Evolutionary conservation across 2,797 vertebrate genomes (phyloP).

Genomic region (Pseudochaenichthys georgianus): DNA sequence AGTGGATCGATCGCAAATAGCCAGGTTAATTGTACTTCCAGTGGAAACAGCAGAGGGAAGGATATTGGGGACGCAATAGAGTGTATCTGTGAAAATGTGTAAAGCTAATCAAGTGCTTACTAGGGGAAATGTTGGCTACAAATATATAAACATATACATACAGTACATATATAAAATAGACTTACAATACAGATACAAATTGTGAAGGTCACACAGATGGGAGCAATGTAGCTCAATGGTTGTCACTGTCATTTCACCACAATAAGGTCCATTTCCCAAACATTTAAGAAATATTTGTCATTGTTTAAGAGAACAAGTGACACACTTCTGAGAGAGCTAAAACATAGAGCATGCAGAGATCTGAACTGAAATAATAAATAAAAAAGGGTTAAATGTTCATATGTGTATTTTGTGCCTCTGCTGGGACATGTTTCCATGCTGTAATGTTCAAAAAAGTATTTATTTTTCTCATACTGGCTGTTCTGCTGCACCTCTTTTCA

Average conservation of each 20-base stretch:
- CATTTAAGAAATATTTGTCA: constrained; percentile 2
- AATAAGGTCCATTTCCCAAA: not conserved
- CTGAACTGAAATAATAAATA: not conserved
- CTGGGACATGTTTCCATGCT: no score
- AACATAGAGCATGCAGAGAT: not conserved
- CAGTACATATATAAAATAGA: not conserved
- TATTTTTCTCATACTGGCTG: no score
- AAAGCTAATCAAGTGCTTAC: not conserved
- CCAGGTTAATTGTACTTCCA: constrained; percentile 47
- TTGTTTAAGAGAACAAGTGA: constrained; percentile 3
- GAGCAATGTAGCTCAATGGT: not conserved
- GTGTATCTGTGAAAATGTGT: constrained; percentile 22
- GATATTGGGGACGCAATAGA: constrained; percentile 4
- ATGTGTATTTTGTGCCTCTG: no score
- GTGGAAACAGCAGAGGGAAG: constrained; percentile 25
- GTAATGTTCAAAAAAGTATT: no score
- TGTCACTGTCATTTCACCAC: not conserved
- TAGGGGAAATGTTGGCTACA: not conserved
- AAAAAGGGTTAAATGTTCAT: no score
- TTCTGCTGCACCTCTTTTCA: no score
- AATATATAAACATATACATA: not conserved
- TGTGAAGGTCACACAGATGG: not conserved
- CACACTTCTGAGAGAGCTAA: not conserved
- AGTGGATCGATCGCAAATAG: constrained; percentile 43
- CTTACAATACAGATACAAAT: not conserved